A percentile compares a stretch with the other conserved stretches of the same genome.
phyloP scores from a whole-genome alignment of 1,140 invertebrate genomes.

The Littorina saxatilis region DNA sequence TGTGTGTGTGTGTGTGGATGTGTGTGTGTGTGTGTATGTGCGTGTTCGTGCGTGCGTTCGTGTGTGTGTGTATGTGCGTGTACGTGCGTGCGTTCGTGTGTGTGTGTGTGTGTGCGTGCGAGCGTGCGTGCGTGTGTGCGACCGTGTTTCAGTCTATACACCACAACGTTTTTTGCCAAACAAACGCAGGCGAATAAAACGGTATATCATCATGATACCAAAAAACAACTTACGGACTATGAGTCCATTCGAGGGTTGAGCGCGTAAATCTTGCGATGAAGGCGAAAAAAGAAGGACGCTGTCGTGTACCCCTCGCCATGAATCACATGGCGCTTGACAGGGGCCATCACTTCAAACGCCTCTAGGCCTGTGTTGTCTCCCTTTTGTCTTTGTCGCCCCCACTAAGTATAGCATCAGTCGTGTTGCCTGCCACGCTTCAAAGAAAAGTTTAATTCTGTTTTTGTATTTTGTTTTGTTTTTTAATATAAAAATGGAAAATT shows the following conservation, averaged over 20 bases:
- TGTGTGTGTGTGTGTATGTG: too few species aligned
- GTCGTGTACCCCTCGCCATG: not conserved
- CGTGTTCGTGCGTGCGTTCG: too few species aligned
- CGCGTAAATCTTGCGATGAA: not conserved
- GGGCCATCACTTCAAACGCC: constrained; percentile 6
- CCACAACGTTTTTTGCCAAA: too few species aligned
- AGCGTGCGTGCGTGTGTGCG: too few species aligned
- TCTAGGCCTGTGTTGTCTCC: not conserved
- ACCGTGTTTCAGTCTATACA: too few species aligned
- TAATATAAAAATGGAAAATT: too few species aligned
- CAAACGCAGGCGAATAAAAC: too few species aligned
- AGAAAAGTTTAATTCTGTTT: not conserved
- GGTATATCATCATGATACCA: too few species aligned
- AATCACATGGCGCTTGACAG: not conserved
- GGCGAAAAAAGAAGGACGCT: not conserved
- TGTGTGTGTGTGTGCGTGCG: not conserved
- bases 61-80: too few species aligned
- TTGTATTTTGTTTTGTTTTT: not conserved
- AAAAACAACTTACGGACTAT: too few species aligned
- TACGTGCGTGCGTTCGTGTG: too few species aligned
- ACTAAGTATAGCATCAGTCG: not conserved
- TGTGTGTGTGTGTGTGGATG: not conserved
- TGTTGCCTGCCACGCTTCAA: not conserved
- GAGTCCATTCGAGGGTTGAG: too few species aligned
- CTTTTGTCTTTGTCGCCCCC: not conserved